phyloP scores from a whole-genome alignment of 2,888 invertebrate genomes.

The Meteorus colon region DNA sequence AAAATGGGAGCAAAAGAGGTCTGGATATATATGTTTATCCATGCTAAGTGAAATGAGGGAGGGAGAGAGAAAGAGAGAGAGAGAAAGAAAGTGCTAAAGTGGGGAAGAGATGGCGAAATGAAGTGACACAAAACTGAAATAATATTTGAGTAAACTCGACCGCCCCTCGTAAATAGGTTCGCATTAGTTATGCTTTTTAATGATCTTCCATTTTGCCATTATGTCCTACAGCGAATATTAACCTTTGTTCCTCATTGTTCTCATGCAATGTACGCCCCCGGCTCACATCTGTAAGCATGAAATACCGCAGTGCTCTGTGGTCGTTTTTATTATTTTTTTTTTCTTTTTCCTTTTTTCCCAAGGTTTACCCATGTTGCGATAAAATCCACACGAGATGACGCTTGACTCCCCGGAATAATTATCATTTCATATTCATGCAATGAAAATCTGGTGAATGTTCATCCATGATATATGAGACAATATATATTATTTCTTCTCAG shows the following conservation, averaged over 20 bases:
- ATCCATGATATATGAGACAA: background rate
- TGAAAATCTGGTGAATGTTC: background rate
- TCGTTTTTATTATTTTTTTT: constrained; percentile 25
- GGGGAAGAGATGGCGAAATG: background rate
- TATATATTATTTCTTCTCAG: background rate
- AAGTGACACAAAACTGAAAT: constrained; percentile 26
- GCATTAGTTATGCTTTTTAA: constrained; percentile 37
- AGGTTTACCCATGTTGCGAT: background rate
- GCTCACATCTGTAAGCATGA: constrained; percentile 23
- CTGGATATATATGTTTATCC: background rate
- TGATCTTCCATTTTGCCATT: constrained; percentile 38
- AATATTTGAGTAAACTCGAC: constrained; percentile 32
- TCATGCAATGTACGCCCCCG: constrained; percentile 31
- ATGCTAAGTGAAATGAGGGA: constrained; percentile 1
- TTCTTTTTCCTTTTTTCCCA: constrained; percentile 3
- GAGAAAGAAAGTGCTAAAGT: too few relatives aligned
- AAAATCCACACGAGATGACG: constrained; percentile 5
- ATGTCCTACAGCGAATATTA: constrained; percentile 35
- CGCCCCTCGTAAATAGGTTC: constrained; percentile 30
- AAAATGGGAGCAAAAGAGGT: constrained; percentile 23
- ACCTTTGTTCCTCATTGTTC: constrained; percentile 42
- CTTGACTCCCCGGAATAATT: constrained; percentile 1
- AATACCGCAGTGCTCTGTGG: constrained; percentile 28
- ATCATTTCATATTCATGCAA: background rate
- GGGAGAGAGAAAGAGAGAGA: background rate